These are phyloP conservation scores for Hemitrygon akajei DNA, from an alignment of 2,797 vertebrate genomes.

Conservation along the genomic window DNA sequence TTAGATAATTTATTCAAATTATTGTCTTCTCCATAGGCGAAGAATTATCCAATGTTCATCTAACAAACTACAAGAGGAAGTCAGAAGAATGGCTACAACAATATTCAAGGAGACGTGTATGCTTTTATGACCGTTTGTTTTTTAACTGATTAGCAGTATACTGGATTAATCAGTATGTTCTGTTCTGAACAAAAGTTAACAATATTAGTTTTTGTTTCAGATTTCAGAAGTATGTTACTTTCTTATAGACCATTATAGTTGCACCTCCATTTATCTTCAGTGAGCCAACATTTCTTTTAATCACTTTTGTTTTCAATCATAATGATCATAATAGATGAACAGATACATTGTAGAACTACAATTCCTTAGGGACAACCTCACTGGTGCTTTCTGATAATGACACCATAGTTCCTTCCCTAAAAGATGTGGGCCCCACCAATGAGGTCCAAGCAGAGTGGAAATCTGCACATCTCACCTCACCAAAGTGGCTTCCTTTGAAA, in stretches of 20 bases:
- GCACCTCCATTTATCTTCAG: not conserved
- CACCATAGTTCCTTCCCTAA: no score
- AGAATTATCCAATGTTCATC: not conserved
- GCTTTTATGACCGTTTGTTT: constrained; percentile 29
- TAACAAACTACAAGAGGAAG: constrained; percentile 35
- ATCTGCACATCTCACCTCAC: no score
- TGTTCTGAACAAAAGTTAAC: no score
- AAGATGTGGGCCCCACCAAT: no score
- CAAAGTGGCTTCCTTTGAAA: no score
- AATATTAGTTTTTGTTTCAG: not conserved
- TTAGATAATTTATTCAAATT: not conserved
- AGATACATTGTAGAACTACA: not conserved
- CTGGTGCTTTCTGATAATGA: no score
- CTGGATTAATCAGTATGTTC: not conserved
- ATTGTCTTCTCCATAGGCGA: constrained; percentile 44
- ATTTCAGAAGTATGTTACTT: not conserved
- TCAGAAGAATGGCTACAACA: constrained; percentile 44
- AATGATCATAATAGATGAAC: no score
- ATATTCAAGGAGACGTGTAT: constrained; percentile 37
- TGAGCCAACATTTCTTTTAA: not conserved
- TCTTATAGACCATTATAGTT: not conserved
- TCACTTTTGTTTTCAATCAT: no score
- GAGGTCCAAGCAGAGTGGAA: no score
- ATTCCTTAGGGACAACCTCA: no score
- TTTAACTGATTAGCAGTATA: not conserved